Evolutionary conservation across 2,888 invertebrate species (phyloP).

Genomic region (Apeira syringaria): DNA sequence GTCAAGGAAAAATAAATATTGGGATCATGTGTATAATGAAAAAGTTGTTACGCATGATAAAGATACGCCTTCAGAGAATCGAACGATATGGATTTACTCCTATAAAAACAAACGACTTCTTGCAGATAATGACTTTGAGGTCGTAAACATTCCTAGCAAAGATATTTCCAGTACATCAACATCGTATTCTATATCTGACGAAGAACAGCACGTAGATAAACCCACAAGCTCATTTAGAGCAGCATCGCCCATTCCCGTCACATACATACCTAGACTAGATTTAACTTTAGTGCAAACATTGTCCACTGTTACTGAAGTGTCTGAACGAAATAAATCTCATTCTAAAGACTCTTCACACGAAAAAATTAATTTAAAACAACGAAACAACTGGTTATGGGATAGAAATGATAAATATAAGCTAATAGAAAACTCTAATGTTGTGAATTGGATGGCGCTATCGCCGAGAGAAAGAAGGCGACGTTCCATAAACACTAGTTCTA

Average conservation of each 20-base stretch:
- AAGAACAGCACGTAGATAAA: slow-evolving; percentile 30
- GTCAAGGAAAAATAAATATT: slow-evolving; percentile 27
- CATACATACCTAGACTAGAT: slow-evolving; percentile 57
- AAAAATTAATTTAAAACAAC: slow-evolving; percentile 32
- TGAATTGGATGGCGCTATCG: slow-evolving; percentile 58
- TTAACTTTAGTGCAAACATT: slow-evolving; percentile 53
- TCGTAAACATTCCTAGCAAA: slow-evolving; percentile 42
- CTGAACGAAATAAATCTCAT: slow-evolving; percentile 46
- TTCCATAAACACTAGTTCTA: slow-evolving; percentile 27
- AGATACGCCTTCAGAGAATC: slow-evolving; percentile 42
- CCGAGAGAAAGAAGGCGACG: slow-evolving; percentile 53
- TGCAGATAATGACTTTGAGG: slow-evolving; percentile 46
- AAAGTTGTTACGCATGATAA: slow-evolving; percentile 40
- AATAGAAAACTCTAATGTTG: slow-evolving; percentile 37
- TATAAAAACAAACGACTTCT: slow-evolving; percentile 58
- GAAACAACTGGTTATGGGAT: slow-evolving; percentile 50
- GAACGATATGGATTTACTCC: slow-evolving; percentile 66
- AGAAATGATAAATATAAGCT: slow-evolving; percentile 27
- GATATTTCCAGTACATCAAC: slow-evolving; percentile 41
- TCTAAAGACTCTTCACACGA: slow-evolving; percentile 31
- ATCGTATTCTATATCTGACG: slow-evolving; percentile 39
- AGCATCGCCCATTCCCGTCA: slow-evolving; percentile 53
- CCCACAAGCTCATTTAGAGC: slow-evolving; percentile 35
- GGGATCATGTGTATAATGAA: slow-evolving; percentile 36
- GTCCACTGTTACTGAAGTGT: slow-evolving; percentile 65